These are phyloP conservation scores for Drosophila bunnanda DNA, from an alignment of 2,888 invertebrate genomes.

Conservation along the genomic window DNA sequence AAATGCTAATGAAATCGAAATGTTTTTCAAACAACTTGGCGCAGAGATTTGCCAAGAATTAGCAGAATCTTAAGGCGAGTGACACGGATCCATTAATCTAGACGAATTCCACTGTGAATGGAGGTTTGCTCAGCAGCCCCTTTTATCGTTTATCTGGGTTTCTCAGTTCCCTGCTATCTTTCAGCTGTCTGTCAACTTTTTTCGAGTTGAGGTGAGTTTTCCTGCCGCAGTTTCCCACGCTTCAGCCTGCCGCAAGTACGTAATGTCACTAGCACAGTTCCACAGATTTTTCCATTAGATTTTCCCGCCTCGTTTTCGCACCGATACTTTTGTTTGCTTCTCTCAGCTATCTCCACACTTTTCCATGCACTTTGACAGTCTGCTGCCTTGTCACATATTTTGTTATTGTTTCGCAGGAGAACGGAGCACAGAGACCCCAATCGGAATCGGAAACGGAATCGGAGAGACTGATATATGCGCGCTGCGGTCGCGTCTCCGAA, in stretches of 20 bases:
- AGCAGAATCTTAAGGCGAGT: slow-evolving; percentile 47
- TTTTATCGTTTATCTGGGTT: slow-evolving; percentile 18
- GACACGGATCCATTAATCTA: slow-evolving; percentile 50
- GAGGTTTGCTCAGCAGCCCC: slow-evolving; percentile 5
- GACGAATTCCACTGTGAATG: not conserved
- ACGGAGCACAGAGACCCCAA: slow-evolving; percentile 13
- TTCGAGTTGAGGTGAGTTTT: slow-evolving; percentile 15
- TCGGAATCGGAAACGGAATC: slow-evolving; percentile 3
- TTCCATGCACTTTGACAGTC: slow-evolving; percentile 45
- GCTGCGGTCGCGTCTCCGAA: slow-evolving; percentile 46
- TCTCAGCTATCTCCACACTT: slow-evolving; percentile 42
- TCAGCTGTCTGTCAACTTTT: slow-evolving; percentile 27
- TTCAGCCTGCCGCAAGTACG: slow-evolving; percentile 46
- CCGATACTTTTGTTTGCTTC: slow-evolving; percentile 28
- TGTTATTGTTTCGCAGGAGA: slow-evolving; percentile 46
- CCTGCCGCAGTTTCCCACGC: slow-evolving; percentile 71
- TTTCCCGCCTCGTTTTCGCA: slow-evolving; percentile 46
- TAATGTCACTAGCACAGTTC: slow-evolving; percentile 26
- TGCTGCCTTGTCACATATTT: slow-evolving; percentile 50
- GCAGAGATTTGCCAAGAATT: slow-evolving; percentile 46
- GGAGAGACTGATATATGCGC: slow-evolving; percentile 41
- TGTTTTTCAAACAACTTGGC: slow-evolving; percentile 14
- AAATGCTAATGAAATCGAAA: slow-evolving; percentile 60
- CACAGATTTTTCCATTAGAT: slow-evolving; percentile 59
- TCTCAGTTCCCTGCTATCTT: slow-evolving; percentile 21